These are phyloP conservation scores for Pristionchus pacificus DNA, from an alignment of 1,140 invertebrate genomes.

Conservation along the genomic window DNA sequence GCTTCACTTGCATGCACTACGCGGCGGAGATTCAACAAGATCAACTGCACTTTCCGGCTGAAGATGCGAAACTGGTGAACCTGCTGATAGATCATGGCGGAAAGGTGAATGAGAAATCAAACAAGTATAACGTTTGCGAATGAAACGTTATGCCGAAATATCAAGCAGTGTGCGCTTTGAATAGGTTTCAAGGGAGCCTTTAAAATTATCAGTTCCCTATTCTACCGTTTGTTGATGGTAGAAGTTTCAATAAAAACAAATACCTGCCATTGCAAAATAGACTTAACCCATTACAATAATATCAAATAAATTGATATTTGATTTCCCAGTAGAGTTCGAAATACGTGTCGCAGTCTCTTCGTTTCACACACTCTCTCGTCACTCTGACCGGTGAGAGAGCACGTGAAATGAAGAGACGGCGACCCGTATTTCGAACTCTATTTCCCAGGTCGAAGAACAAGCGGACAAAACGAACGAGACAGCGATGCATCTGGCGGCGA, in stretches of 20 bases:
- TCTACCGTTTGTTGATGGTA: constrained; percentile 1
- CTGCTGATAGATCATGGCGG: constrained; percentile 82
- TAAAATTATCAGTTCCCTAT: constrained; percentile 12
- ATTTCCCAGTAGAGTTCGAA: no score
- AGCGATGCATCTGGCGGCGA: constrained; percentile 86
- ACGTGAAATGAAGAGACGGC: no score
- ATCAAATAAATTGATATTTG: no score
- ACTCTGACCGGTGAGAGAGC: no score
- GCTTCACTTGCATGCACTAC: constrained; percentile 85
- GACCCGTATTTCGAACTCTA: no score
- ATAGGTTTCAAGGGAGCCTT: constrained; percentile 13
- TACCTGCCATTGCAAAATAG: no score
- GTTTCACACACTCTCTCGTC: no score
- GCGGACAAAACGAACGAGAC: constrained; percentile 69
- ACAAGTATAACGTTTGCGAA: no score
- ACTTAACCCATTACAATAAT: no score
- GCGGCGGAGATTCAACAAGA: constrained; percentile 61
- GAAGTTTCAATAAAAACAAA: no score
- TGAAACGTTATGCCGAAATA: constrained; percentile 71
- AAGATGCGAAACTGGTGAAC: constrained; percentile 83
- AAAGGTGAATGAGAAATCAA: no score
- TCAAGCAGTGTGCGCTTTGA: constrained; percentile 7
- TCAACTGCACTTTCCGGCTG: constrained; percentile 66
- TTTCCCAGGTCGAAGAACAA: constrained; percentile 23
- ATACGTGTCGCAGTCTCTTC: no score